Evolutionary conservation across 2,888 invertebrate species (phyloP), one percentile per base, ranked within the genome.

Genomic region (Andrena hattorfiana): DNA sequence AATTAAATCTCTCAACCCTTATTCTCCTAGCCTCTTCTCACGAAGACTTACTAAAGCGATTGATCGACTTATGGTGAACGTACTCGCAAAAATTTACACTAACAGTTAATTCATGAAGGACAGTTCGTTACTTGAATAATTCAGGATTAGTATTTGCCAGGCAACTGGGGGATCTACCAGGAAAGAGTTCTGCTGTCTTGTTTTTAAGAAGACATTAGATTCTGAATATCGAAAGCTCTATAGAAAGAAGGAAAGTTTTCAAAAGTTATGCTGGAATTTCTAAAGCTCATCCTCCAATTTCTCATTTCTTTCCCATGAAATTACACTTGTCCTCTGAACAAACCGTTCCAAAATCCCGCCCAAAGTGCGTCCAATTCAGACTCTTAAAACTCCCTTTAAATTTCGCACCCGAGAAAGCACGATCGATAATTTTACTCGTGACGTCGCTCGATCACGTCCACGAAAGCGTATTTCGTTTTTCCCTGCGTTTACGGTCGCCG

Each of bases 401-500:
- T 16, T 42, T 42, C 26, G 23, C 56, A 2, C 42, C 13, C 70
- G 30, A 23, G 66, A 51, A 63, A 78, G 35, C 30, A 42, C 54
- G 67, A 63, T 60, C 48, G 59, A 48, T 62, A 51, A 26, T 51
- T 23, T 60, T 6, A 60, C 42, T 10, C 48, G 76, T 62, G 51
- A 70, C 60, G n/a, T 71, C 72, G 54, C 35, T 64, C 77, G 35
- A 54, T 59, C 49, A 42, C 64, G 60, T 16, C 51, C 23, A n/a
- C 20, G 51, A 71, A 63, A 70, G 62, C 62, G 64, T 30, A 13
- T 13, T 64, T 49, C 20, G 35, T 16, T 64, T 30, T 28, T 13
- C 54, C 48, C 26, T 26, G 48, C 30, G 16, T 26, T 70, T 75
- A 87, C 75, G 79, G 79, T 75, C 77, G 76, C 85, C 62, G 85